Conservation (phyloP, 2,113 vertebrate species). For the Trichechus manatus region DNA sequence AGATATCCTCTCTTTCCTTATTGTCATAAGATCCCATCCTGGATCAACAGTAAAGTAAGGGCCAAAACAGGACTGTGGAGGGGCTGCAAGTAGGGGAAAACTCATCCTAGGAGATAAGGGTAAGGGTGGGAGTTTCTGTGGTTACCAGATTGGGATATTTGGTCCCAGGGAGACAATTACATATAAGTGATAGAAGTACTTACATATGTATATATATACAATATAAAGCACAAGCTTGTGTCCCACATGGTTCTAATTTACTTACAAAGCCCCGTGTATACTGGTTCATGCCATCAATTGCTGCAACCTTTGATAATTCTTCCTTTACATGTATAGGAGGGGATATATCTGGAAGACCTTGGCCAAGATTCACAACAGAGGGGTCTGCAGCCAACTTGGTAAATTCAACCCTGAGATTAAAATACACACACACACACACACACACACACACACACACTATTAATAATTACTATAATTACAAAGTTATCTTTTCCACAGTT, state of each 20-base stretch:
- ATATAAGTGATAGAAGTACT: background rate
- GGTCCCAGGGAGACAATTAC: background rate
- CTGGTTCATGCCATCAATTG: conserved; percentile 93
- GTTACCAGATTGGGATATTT: background rate
- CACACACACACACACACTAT: background rate
- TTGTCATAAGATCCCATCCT: background rate
- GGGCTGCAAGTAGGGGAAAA: background rate
- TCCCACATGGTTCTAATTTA: background rate
- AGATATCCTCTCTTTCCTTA: background rate
- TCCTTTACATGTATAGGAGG: conserved; percentile 95
- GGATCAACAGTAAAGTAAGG: background rate
- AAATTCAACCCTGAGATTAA: conserved; percentile 92
- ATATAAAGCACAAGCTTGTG: background rate
- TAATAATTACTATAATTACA: background rate
- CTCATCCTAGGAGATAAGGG: background rate
- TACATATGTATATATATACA: background rate
- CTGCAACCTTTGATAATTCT: conserved; percentile 90
- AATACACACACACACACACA: background rate
- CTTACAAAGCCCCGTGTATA: conserved; percentile 98
- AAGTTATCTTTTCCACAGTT: conserved; percentile 49
- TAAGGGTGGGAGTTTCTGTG: background rate
- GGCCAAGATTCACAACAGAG: conserved; percentile 95
- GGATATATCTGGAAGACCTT: conserved; percentile 95
- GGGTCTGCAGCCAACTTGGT: conserved; percentile 94
- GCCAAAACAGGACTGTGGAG: background rate